Evolutionary conservation across 2,113 vertebrate species (phyloP).

Genomic region (Bufo bufo): DNA sequence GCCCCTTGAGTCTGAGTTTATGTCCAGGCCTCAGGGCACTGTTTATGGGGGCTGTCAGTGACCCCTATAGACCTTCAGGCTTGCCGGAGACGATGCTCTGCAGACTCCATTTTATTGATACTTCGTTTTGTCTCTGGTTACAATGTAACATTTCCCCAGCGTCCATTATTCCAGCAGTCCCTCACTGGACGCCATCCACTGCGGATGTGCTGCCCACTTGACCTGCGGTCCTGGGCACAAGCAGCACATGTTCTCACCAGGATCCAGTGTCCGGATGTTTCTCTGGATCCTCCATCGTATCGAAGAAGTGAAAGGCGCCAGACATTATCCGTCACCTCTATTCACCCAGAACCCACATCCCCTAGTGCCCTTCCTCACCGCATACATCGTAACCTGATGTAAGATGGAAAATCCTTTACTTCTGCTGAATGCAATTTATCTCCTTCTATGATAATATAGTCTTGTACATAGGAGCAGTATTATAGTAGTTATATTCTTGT

Average conservation of each 20-base stretch:
- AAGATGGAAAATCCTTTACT: too few relatives aligned
- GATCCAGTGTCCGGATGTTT: background rate
- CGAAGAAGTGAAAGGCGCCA: background rate
- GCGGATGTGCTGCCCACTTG: background rate
- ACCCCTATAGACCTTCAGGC: background rate
- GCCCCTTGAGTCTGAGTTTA: background rate
- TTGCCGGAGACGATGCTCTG: background rate
- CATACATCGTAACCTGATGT: too few relatives aligned
- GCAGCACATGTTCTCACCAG: background rate
- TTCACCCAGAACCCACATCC: background rate
- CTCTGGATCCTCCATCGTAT: background rate
- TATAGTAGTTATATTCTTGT: too few relatives aligned
- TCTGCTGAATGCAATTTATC: too few relatives aligned
- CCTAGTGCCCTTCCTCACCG: too few relatives aligned
- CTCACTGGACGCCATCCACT: background rate
- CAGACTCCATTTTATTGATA: background rate
- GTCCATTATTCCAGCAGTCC: background rate
- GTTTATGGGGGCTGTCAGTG: background rate
- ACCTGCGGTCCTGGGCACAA: background rate
- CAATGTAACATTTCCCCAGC: background rate
- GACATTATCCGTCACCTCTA: background rate
- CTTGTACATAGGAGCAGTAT: too few relatives aligned
- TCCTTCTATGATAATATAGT: too few relatives aligned
- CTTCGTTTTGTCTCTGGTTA: background rate
- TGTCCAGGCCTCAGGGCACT: too few relatives aligned